phyloP scores from a whole-genome alignment of 2,113 vertebrate species.

The Hipposideros armiger region DNA sequence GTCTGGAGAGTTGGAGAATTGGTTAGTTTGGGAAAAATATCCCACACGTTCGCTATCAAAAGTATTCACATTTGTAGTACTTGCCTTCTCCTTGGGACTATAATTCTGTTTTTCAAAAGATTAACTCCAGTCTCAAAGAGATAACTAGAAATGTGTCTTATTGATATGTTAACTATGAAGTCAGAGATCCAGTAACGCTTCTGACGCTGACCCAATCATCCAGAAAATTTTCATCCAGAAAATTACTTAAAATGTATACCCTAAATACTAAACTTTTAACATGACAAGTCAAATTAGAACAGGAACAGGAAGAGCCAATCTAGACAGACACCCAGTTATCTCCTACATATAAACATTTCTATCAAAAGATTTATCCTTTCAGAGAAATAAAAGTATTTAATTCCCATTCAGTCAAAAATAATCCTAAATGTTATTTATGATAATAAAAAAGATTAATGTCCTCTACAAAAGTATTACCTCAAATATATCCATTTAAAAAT shows the following conservation, averaged over 20 bases:
- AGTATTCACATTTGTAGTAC: not conserved
- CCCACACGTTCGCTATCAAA: not conserved
- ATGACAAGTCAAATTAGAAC: not conserved
- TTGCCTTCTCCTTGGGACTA: not conserved
- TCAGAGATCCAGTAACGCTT: not conserved
- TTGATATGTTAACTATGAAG: not conserved
- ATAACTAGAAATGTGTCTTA: not conserved
- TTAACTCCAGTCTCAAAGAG: not conserved
- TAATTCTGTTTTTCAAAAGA: not conserved
- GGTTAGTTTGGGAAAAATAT: not conserved
- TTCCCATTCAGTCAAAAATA: slow-evolving; percentile 3
- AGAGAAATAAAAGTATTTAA: not conserved
- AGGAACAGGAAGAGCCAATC: not conserved
- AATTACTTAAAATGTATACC: not conserved
- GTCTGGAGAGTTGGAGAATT: not conserved
- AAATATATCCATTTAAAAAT: not conserved
- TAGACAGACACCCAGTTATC: not conserved
- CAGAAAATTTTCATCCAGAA: slow-evolving; percentile 21
- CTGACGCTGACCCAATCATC: not conserved
- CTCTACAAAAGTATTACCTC: not conserved
- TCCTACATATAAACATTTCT: slow-evolving; percentile 5
- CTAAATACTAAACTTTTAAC: not conserved
- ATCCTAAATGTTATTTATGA: not conserved
- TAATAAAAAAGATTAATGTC: not conserved
- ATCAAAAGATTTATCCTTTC: not conserved